Evolutionary conservation across 2,888 invertebrate species (phyloP), one percentile per base, ranked within the genome.

Genomic region (Cacoxenus indagator): DNA sequence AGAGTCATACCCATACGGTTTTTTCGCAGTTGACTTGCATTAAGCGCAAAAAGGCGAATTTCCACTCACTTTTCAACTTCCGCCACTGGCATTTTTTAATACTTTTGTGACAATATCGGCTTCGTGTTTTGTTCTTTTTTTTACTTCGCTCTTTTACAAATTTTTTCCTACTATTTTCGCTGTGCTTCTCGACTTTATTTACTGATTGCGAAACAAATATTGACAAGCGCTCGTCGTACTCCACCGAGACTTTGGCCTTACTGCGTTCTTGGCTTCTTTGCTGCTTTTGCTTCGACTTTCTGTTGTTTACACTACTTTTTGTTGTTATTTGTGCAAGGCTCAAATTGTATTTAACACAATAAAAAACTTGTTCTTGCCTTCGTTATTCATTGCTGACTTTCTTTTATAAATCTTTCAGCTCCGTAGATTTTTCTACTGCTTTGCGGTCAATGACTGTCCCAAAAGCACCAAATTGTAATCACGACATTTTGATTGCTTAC

Each of bases 161-260:
- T 17, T 46, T 46, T 46, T 46, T 1, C 17, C 11, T 51, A 22
- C 3, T 29, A 29, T 57, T 57, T 57, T 29, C 17, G 29, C 17
- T 57, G 0, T 29, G 27, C 29, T 29, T 9, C 17, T 57, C 19
- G 29, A 31, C 43, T 48, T 62, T 61, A 78, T 81, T 80, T 82
- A 77, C 74, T 75, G 80, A 81, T 81, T 78, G 78, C 76, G 74
- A 78, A 81, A 76, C 78, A 82, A 81, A 81, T 81, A 81, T 81
- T 81, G 82, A 82, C 80, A 82, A 70, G 72, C 61, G 45, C 22
- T 22, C 2, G 11, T 59, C 31, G 61, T 24, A 62, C 5, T 62
- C 61, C 45, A 62, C 14, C 45, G 61, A 62, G 61, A 62, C 24
- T 26, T 45, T 19, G 31, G 9, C 59, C 11, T 31, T n/a, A 26